Evolutionary conservation across 2,888 invertebrate genomes (phyloP), one percentile per base, ranked within the genome.

Genomic region (Heliconius sara): DNA sequence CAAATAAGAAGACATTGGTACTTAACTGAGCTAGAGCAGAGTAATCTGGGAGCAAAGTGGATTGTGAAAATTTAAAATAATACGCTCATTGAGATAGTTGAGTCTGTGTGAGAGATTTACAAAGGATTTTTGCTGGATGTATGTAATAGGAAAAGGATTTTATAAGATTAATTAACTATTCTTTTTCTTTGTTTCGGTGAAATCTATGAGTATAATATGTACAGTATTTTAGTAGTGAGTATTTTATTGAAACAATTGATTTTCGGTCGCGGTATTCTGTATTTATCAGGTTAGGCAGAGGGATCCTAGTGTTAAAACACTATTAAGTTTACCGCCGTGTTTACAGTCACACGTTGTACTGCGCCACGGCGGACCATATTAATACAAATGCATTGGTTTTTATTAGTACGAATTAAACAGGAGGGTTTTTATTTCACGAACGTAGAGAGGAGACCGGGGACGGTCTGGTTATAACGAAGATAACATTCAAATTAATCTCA

Each of bases 31-130:
- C 71, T 71, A 47, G 47, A 47, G 47, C 43, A 71, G 25, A 47
- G 60, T 63, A 73, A 73, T 60, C 73, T 63, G 57, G 73, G 73
- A 63, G 57, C 57, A 47, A 73, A 60, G 60, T 73, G 52, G 71
- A 71, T 52, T 52, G 71, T 71, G 52, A 71, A 71, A 71, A 30
- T 71, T 71, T 30, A 71, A 71, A 71, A 71, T 71, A 71, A 71
- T 71, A 71, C 27, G 71, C 52, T 52, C 71, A 71, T 71, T 52
- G 52, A 71, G 71, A 52, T 71, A 71, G 52, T 52, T 52, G n/a
- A 9, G 52, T 52, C 71, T 27, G 73, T 73, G 60, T 34, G 7
- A 57, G 57, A 25, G n/a, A 57, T 72, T n/a, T 73, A 16, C 34
- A 57, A 72, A 72, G 57, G 39, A 34, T 6, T 73, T 72, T 22